These are phyloP conservation scores for Griposia aprilina DNA, from an alignment of 2,888 invertebrate species.

Conservation along the genomic window DNA sequence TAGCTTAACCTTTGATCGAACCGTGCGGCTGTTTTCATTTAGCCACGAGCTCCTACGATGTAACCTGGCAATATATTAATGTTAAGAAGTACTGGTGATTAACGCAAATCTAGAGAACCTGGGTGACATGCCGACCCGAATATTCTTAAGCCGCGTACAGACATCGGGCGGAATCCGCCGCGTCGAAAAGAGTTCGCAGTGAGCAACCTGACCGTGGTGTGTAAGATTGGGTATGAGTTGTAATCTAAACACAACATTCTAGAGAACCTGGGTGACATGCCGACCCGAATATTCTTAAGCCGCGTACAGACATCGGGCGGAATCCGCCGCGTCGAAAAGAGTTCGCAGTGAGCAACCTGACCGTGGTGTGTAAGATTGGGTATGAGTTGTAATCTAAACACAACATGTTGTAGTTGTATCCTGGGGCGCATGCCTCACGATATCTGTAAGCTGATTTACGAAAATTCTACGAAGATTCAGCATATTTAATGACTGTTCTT, in stretches of 20 bases:
- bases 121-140: no score
- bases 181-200: not conserved
- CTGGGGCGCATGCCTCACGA: not conserved
- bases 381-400: constrained; percentile 4
- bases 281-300: not conserved
- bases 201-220: not conserved
- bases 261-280: not conserved
- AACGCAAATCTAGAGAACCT: not conserved
- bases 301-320: not conserved
- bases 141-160: not conserved
- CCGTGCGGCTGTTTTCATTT: not conserved
- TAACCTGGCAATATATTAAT: not conserved
- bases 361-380: no score
- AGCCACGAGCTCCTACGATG: not conserved
- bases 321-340: not conserved
- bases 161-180: not conserved
- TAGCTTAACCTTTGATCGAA: not conserved
- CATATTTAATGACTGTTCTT: not conserved
- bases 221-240: not conserved
- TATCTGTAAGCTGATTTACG: not conserved
- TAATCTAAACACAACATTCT: constrained; percentile 1
- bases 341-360: not conserved
- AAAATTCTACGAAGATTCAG: constrained; percentile 6
- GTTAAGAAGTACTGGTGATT: not conserved
- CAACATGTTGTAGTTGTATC: no score